Percentiles rank a stretch among this genome's conserved stretches.
Evolutionary conservation across 2,113 vertebrate species (phyloP).

Genomic region (Silurus glanis): DNA sequence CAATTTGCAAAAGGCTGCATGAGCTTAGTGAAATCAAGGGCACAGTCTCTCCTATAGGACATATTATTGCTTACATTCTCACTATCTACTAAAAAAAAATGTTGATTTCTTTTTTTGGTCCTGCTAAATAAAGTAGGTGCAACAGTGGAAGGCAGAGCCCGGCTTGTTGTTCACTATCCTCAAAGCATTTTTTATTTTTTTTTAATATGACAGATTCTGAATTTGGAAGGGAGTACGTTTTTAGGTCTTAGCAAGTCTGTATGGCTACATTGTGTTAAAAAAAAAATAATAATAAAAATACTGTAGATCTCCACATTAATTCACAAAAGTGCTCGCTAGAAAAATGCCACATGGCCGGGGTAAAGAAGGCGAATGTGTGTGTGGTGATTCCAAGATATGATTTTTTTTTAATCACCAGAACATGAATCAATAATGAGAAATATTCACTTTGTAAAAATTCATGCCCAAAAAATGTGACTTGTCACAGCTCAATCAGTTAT

Average conservation of each 20-base stretch:
- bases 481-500: background rate
- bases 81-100: background rate
- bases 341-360: background rate
- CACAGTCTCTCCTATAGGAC: background rate
- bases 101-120: background rate
- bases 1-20: background rate
- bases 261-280: background rate
- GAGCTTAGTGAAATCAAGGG: background rate
- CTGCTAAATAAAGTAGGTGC: background rate
- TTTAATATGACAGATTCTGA: too few species aligned
- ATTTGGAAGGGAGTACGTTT: background rate
- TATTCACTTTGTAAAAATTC: background rate
- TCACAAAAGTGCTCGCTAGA: background rate
- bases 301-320: background rate
- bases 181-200: too few species aligned
- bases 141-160: background rate
- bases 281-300: too few species aligned
- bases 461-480: background rate
- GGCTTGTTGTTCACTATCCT: too few species aligned
- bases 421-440: background rate
- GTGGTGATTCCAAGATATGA: background rate
- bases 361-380: background rate
- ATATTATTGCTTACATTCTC: background rate
- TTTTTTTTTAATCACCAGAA: background rate
- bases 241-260: background rate